Conservation (phyloP, 2,113 vertebrate species). For the Nerophis lumbriciformis region DNA sequence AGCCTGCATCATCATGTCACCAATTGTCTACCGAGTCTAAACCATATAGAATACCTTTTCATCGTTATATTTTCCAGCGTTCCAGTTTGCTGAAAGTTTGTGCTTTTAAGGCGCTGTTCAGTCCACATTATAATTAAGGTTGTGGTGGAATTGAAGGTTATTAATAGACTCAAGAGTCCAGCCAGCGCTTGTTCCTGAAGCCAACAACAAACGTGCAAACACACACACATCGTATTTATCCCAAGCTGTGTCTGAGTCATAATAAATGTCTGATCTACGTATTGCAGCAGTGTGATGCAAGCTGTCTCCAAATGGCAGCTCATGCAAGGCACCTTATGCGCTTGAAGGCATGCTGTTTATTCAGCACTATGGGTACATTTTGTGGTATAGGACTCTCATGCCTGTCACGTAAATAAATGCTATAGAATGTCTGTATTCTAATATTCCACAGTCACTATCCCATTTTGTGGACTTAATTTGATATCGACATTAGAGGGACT, state of each 20-base stretch:
- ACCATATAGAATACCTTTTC: too few species aligned
- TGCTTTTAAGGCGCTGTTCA: neutral
- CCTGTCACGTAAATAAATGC: too few species aligned
- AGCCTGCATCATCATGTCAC: too few species aligned
- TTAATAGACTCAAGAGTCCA: conserved; percentile 52
- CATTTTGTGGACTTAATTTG: too few species aligned
- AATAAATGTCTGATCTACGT: conserved; percentile 48
- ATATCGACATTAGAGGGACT: neutral
- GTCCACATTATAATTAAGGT: conserved; percentile 20
- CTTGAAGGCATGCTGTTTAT: conserved; percentile 14
- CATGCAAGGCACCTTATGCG: conserved; percentile 31
- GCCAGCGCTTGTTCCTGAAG: conserved; percentile 36
- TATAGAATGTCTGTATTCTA: too few species aligned
- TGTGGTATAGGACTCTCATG: neutral
- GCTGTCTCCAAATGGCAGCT: conserved; percentile 27
- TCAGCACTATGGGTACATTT: conserved; percentile 5
- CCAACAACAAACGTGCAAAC: conserved; percentile 19
- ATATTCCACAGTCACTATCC: too few species aligned
- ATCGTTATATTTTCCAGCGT: too few species aligned
- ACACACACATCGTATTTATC: conserved; percentile 19
- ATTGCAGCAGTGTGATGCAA: conserved; percentile 35
- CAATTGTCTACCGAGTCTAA: too few species aligned
- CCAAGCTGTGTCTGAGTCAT: conserved; percentile 53
- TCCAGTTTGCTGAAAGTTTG: too few species aligned
- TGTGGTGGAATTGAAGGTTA: conserved; percentile 40